phyloP scores from a whole-genome alignment of 2,888 invertebrate species.

The Hyposoter dolosus region DNA sequence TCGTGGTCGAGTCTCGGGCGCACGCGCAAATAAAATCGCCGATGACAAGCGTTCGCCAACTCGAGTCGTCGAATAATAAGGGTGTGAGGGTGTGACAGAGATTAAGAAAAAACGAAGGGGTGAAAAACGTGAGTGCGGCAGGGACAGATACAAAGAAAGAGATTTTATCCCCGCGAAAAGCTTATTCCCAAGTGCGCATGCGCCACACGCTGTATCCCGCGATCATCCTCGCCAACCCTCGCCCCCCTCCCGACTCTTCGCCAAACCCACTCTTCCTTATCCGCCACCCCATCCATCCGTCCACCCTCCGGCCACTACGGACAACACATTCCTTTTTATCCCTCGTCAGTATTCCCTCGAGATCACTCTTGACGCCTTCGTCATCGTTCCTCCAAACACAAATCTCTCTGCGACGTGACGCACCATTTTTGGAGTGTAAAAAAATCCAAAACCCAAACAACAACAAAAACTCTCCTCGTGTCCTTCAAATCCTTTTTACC shows the following conservation, averaged over 20 bases:
- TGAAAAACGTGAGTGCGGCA: constrained; percentile 1
- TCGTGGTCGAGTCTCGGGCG: constrained; percentile 52
- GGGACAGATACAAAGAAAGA: background rate
- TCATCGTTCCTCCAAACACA: background rate
- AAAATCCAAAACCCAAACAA: background rate
- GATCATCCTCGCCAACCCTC: constrained; percentile 30
- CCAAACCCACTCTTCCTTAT: constrained; percentile 44
- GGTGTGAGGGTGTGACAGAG: constrained; percentile 33
- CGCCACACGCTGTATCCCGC: constrained; percentile 22
- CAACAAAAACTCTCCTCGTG: background rate
- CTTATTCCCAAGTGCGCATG: constrained; percentile 36
- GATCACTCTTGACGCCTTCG: constrained; percentile 17
- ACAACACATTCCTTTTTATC: constrained; percentile 10
- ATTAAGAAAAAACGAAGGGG: constrained; percentile 3
- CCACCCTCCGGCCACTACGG: constrained; percentile 36
- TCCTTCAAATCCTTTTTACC: background rate
- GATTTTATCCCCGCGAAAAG: constrained; percentile 48
- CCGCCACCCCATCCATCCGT: constrained; percentile 18
- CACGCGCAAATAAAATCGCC: constrained; percentile 64
- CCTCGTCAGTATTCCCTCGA: constrained; percentile 11
- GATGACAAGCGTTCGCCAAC: constrained; percentile 52
- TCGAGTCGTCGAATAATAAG: constrained; percentile 36
- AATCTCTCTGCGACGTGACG: background rate
- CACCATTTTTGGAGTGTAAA: background rate
- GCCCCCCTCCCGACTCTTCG: constrained; percentile 8